Percentiles rank a stretch among this genome's conserved stretches.
phyloP scores from a whole-genome alignment of 2,797 vertebrate species.

The Acipenser ruthenus region DNA sequence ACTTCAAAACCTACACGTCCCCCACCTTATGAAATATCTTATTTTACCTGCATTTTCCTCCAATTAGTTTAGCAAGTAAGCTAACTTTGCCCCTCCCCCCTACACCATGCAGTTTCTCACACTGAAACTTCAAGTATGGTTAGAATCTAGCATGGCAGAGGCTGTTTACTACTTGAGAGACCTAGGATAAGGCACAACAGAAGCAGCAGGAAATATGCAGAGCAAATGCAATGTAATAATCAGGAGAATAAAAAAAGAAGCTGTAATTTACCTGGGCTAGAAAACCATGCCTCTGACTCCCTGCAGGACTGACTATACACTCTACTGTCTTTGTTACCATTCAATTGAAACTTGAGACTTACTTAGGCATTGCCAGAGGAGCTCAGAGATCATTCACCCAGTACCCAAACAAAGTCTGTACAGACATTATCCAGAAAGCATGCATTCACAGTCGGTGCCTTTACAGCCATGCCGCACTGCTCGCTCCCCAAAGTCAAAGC shows the following conservation, averaged over 20 bases:
- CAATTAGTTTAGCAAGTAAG: conserved; percentile 29
- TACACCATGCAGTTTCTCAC: conserved; percentile 30
- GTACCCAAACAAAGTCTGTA: conserved; percentile 17
- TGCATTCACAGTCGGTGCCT: background rate
- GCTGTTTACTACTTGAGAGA: conserved; percentile 22
- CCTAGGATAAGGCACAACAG: conserved; percentile 17
- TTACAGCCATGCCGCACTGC: background rate
- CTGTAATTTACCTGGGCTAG: conserved; percentile 45
- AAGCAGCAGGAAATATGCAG: conserved; percentile 22
- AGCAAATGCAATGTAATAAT: conserved; percentile 7
- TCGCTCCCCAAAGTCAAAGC: background rate
- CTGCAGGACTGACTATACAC: conserved; percentile 35
- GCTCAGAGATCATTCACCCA: conserved; percentile 39
- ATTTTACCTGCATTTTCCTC: conserved; percentile 19
- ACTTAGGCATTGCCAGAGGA: conserved; percentile 45
- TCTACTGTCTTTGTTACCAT: conserved; percentile 51
- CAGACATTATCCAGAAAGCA: conserved; percentile 6
- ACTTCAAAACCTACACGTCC: too few species aligned
- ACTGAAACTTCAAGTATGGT: conserved; percentile 35
- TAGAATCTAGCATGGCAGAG: conserved; percentile 29
- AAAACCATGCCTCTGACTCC: conserved; percentile 45
- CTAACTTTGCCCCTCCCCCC: conserved; percentile 35
- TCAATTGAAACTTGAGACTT: conserved; percentile 56
- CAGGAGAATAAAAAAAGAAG: conserved; percentile 21
- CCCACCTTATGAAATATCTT: background rate